Evolutionary conservation across 2,797 vertebrate species (phyloP), one percentile per base, ranked within the genome.

Genomic region (Myotis myotis): DNA sequence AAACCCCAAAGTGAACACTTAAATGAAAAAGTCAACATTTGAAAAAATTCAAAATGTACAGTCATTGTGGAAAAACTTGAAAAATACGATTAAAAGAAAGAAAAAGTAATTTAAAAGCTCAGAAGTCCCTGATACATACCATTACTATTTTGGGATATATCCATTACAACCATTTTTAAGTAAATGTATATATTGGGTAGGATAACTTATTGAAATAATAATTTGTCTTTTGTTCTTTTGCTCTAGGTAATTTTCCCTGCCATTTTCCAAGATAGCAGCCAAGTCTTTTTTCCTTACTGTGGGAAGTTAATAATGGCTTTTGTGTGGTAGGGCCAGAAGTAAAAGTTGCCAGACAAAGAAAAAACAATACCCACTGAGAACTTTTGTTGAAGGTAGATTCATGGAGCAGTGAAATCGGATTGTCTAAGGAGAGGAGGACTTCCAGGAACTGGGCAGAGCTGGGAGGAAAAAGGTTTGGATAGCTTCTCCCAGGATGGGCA

Each of bases 171-270:
- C 47, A 30, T 68, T 92, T 95, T 76, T n/a, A 60, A 92, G 30
- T 23, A 95, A 51, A 91, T 33, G 30, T 75, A 55, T 72, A 28
- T 68, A 66, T 60, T 19, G 12, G 19, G 7, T 49, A 49, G 62
- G 57, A 75, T 51, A 72, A 30, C 86, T 93, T 96, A 94, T 53
- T 85, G 57, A 96, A 80, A 82, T 90, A 81, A 15, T 70, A 85
- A 60, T 92, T 91, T 93, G 25, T 60, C 57, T 95, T 97, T 89
- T 94, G 25, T 96, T 79, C 57, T 95, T 68, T 91, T 85, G 30
- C 66, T 85, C 6, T 68, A 84, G 71, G 66, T 87, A 82, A 75
- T 95, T 93, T 94, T 41, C 53, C 38, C 22, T 94, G 72, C 70
- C 68, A 84, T 36, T 44, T 87, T 96, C 60, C 68, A 94, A 93